Conservation (phyloP, 1,140 invertebrate species). For the Tetraneura akinire region DNA sequence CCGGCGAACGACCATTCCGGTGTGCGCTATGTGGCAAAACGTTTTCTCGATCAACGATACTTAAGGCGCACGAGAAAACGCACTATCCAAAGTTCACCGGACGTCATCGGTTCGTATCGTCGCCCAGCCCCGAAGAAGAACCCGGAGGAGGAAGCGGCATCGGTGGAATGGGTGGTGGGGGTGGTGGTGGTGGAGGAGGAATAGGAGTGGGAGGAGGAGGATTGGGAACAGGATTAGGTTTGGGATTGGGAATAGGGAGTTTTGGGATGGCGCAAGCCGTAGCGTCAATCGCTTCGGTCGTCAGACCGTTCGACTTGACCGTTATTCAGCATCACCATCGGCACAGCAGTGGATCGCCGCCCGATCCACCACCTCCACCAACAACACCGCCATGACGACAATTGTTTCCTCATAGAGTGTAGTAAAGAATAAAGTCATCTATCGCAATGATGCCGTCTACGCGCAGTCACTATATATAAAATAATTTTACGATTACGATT, state of each 20-base stretch:
- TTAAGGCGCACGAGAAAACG: constrained; percentile 89
- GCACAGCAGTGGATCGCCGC: constrained; percentile 19
- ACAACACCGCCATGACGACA: constrained; percentile 39
- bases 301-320: constrained; percentile 39
- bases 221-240: too few species aligned
- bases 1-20: constrained; percentile 84
- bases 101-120: constrained; percentile 76
- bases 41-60: constrained; percentile 83
- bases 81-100: constrained; percentile 83
- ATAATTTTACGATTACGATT: too few species aligned
- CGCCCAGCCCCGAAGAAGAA: constrained; percentile 79
- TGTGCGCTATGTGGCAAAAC: constrained; percentile 86
- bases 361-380: background rate
- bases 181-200: background rate
- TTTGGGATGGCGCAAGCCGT: constrained; percentile 9
- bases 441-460: background rate
- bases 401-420: constrained; percentile 43
- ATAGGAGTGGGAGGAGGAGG: background rate
- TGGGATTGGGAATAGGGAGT: too few species aligned
- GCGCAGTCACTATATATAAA: background rate
- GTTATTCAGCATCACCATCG: constrained; percentile 38
- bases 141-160: constrained; percentile 14
- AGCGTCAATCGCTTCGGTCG: constrained; percentile 6
- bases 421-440: background rate
- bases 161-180: background rate